These are phyloP conservation scores for Drosophila tanythrix DNA, from an alignment of 2,888 invertebrate species.

Conservation along the genomic window DNA sequence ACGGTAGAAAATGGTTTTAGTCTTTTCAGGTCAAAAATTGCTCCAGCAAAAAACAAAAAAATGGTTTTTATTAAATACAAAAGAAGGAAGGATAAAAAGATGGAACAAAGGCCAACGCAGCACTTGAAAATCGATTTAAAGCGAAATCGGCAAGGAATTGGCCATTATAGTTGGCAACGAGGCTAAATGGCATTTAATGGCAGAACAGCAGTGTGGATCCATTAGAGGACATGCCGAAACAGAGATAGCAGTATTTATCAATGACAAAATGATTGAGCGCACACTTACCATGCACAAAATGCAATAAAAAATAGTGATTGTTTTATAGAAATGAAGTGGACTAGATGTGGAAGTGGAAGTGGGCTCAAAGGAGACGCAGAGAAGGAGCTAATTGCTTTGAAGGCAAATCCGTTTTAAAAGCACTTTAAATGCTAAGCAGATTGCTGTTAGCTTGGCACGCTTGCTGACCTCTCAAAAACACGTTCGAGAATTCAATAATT, in stretches of 20 bases:
- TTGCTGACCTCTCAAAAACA: slow-evolving; percentile 22
- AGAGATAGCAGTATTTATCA: slow-evolving; percentile 59
- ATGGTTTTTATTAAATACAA: neutral
- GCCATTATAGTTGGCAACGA: slow-evolving; percentile 37
- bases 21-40: neutral
- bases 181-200: slow-evolving; percentile 43
- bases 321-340: neutral
- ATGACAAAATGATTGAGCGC: slow-evolving; percentile 65
- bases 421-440: slow-evolving; percentile 68
- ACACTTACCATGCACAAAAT: slow-evolving; percentile 27
- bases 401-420: slow-evolving; percentile 50
- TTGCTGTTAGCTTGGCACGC: slow-evolving; percentile 5
- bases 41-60: slow-evolving; percentile 2
- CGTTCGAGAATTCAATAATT: slow-evolving; percentile 53
- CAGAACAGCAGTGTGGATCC: slow-evolving; percentile 25
- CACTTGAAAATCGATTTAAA: slow-evolving; percentile 45
- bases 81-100: neutral
- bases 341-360: neutral
- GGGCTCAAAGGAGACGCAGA: slow-evolving; percentile 19
- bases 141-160: slow-evolving; percentile 40
- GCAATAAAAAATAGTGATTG: slow-evolving; percentile 24
- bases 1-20: neutral
- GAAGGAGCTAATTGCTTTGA: slow-evolving; percentile 58
- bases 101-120: slow-evolving; percentile 2
- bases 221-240: slow-evolving; percentile 26